Evolutionary conservation across 2,888 invertebrate species (phyloP).

Genomic region (Teinopalpus imperialis): DNA sequence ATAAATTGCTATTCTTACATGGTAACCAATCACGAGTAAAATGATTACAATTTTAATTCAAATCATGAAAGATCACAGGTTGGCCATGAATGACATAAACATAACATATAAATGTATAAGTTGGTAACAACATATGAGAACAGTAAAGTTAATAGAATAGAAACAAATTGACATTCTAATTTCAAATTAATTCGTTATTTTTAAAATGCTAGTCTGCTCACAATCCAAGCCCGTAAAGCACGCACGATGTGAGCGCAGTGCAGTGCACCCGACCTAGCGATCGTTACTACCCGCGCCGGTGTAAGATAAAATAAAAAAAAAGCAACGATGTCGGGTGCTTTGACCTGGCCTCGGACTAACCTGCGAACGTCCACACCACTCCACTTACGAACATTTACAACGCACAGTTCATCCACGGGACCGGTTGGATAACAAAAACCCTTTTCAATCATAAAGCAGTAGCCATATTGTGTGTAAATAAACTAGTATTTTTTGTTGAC

Average conservation of each 20-base stretch:
- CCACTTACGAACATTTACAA: constrained; percentile 6
- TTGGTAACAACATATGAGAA: too few species aligned
- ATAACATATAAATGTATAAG: too few species aligned
- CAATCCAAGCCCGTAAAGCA: too few species aligned
- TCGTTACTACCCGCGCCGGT: constrained; percentile 17
- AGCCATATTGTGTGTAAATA: constrained; percentile 6
- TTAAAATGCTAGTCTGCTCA: too few species aligned
- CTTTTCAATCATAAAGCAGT: constrained; percentile 14
- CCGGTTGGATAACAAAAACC: constrained; percentile 13
- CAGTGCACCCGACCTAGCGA: constrained; percentile 21
- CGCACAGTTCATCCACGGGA: constrained; percentile 6
- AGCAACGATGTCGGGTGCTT: constrained; percentile 40
- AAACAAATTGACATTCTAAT: too few species aligned
- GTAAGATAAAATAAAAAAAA: constrained; percentile 29
- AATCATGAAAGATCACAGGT: too few species aligned
- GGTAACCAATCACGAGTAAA: too few species aligned
- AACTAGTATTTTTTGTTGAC: constrained; percentile 4
- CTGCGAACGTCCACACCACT: constrained; percentile 14
- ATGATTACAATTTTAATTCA: too few species aligned
- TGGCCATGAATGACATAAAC: too few species aligned
- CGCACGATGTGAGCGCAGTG: constrained; percentile 5
- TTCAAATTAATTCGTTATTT: too few species aligned
- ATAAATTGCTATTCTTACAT: too few species aligned
- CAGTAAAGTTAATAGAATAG: too few species aligned
- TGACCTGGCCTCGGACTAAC: constrained; percentile 40